phyloP scores from a whole-genome alignment of 2,888 invertebrate genomes.

The Archaeoteleia sp. region DNA sequence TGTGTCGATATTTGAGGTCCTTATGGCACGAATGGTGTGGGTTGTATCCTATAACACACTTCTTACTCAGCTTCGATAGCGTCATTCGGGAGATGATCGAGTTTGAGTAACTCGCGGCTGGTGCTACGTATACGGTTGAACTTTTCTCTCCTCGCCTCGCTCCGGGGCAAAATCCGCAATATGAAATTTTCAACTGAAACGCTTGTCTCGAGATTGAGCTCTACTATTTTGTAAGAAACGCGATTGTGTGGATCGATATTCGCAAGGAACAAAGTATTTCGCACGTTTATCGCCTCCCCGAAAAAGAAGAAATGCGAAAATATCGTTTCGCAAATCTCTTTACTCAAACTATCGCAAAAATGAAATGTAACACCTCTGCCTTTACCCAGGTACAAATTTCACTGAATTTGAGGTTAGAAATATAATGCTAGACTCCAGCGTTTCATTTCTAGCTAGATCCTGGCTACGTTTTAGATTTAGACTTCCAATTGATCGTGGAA shows the following conservation, averaged over 20 bases:
- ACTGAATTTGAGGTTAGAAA: too few species aligned
- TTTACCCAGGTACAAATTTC: too few species aligned
- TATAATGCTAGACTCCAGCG: too few species aligned
- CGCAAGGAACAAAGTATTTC: slow-evolving; percentile 29
- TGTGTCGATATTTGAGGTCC: slow-evolving; percentile 34
- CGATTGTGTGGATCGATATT: slow-evolving; percentile 40
- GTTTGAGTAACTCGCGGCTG: slow-evolving; percentile 39
- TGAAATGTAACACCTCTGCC: too few species aligned
- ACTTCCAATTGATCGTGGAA: too few species aligned
- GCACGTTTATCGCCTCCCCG: slow-evolving; percentile 27
- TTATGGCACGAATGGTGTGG: slow-evolving; percentile 37
- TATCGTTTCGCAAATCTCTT: too few species aligned
- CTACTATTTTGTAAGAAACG: slow-evolving; percentile 37
- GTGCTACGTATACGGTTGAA: slow-evolving; percentile 26
- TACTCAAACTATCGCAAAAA: too few species aligned
- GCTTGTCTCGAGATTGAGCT: slow-evolving; percentile 45
- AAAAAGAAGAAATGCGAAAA: too few species aligned
- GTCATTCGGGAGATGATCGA: slow-evolving; percentile 49
- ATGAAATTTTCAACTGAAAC: slow-evolving; percentile 44
- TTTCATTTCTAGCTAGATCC: too few species aligned
- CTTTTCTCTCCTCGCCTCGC: slow-evolving; percentile 36
- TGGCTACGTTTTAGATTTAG: too few species aligned
- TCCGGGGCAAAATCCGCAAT: slow-evolving; percentile 44
- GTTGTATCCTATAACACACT: slow-evolving; percentile 43
- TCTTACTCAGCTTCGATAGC: slow-evolving; percentile 41